These are phyloP conservation scores for Lathamus discolor DNA, from an alignment of 2,113 vertebrate genomes.

Conservation along the genomic window DNA sequence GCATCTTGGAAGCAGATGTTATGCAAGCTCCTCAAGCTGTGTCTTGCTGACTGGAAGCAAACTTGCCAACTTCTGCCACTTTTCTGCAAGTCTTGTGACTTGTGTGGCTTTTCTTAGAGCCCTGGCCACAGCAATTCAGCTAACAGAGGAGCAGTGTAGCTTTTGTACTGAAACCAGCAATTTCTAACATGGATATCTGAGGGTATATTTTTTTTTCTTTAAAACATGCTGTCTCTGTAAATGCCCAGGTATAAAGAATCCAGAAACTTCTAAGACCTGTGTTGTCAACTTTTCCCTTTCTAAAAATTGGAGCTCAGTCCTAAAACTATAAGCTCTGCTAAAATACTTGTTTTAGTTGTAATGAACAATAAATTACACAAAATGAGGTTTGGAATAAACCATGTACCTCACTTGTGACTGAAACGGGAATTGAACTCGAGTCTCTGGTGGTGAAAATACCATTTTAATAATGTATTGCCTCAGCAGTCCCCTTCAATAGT, in stretches of 20 bases:
- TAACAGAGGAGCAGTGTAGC: not conserved
- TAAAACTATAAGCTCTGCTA: not conserved
- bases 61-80: conserved; percentile 49
- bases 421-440: not conserved
- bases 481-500: not conserved
- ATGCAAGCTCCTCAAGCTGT: conserved; percentile 40
- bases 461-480: conserved; percentile 36
- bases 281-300: not conserved
- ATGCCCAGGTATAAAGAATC: not conserved
- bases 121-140: not conserved
- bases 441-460: not conserved
- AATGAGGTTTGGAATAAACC: conserved; percentile 24
- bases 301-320: not conserved
- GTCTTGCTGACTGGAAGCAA: conserved; percentile 40
- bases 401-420: conserved; percentile 1
- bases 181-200: not conserved
- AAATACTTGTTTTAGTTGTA: not conserved
- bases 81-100: conserved; percentile 52
- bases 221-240: not conserved
- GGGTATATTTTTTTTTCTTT: not conserved
- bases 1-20: conserved; percentile 24
- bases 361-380: not conserved
- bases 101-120: conserved; percentile 40
- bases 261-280: not conserved
- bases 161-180: not conserved